Percentiles rank a stretch among this genome's conserved stretches.
Conservation (phyloP, 37 sponge, comb jelly and placozoan genomes). For the Diacarnus erythraeanus region DNA sequence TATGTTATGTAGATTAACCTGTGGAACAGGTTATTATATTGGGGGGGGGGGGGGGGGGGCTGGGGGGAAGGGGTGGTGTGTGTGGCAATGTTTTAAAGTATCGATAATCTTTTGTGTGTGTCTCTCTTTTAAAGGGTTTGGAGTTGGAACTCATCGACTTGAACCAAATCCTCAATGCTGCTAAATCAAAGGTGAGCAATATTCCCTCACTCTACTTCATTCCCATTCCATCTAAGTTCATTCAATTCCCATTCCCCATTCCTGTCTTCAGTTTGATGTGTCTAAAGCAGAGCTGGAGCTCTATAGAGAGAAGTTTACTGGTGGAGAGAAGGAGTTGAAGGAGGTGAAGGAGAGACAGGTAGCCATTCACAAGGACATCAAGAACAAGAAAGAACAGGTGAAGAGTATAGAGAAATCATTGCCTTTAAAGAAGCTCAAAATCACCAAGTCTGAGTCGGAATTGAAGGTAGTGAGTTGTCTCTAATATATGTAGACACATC, state of each 20-base stretch:
- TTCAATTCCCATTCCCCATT: constrained; percentile 14
- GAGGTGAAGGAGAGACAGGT: constrained; percentile 50
- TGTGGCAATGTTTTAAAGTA: background rate
- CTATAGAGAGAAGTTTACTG: constrained; percentile 45
- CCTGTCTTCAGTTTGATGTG: constrained; percentile 61
- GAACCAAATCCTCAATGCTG: constrained; percentile 64
- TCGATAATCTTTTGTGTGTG: background rate
- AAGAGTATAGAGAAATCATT: constrained; percentile 3
- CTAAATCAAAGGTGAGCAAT: constrained; percentile 81
- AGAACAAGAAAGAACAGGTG: constrained; percentile 26
- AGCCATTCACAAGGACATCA: constrained; percentile 11
- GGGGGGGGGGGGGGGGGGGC: too few species aligned
- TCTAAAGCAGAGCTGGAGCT: constrained; percentile 80
- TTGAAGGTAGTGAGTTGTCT: constrained; percentile 2
- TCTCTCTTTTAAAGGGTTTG: constrained; percentile 26
- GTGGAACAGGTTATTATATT: too few species aligned
- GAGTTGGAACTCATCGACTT: constrained; percentile 65
- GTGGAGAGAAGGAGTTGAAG: constrained; percentile 47
- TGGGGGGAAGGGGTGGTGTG: too few species aligned
- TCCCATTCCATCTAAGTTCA: background rate
- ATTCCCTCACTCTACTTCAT: constrained; percentile 22
- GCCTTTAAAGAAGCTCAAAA: constrained; percentile 32
- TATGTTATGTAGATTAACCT: too few species aligned
- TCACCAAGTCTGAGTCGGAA: constrained; percentile 36
- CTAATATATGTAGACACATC: background rate